These are phyloP conservation scores for Argyrosomus regius DNA, from an alignment of 2,797 vertebrate species.

Conservation along the genomic window DNA sequence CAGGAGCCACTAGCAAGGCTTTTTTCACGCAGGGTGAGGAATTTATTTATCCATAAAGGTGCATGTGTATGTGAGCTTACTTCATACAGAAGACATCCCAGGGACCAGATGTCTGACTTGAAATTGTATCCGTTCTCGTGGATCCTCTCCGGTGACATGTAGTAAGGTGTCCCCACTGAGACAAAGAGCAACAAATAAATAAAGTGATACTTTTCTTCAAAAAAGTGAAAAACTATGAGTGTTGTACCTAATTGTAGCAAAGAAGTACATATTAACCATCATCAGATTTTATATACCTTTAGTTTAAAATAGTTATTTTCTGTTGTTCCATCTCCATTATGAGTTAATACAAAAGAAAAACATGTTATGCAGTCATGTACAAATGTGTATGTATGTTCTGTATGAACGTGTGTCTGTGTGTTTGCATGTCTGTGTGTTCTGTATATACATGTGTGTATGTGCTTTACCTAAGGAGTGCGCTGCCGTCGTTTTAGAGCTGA, in stretches of 20 bases:
- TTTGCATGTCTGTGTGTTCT: background rate
- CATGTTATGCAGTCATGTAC: background rate
- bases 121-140: slow-evolving; percentile 92
- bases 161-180: slow-evolving; percentile 97
- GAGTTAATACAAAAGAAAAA: background rate
- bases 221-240: background rate
- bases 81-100: slow-evolving; percentile 97
- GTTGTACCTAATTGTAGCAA: background rate
- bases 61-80: slow-evolving; percentile 77
- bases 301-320: background rate
- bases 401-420: background rate
- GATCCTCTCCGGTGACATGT: slow-evolving; percentile 91
- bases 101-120: slow-evolving; percentile 89
- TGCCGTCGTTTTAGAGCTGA: slow-evolving; percentile 96
- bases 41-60: background rate
- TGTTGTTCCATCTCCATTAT: background rate
- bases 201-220: background rate
- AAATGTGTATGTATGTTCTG: background rate
- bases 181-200: slow-evolving; percentile 39
- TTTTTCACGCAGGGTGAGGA: background rate
- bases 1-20: background rate
- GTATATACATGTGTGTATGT: background rate
- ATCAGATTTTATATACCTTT: background rate
- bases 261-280: background rate
- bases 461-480: slow-evolving; percentile 95